These are phyloP conservation scores for Eupithecia insigniata DNA, from an alignment of 2,888 invertebrate species.

Conservation along the genomic window DNA sequence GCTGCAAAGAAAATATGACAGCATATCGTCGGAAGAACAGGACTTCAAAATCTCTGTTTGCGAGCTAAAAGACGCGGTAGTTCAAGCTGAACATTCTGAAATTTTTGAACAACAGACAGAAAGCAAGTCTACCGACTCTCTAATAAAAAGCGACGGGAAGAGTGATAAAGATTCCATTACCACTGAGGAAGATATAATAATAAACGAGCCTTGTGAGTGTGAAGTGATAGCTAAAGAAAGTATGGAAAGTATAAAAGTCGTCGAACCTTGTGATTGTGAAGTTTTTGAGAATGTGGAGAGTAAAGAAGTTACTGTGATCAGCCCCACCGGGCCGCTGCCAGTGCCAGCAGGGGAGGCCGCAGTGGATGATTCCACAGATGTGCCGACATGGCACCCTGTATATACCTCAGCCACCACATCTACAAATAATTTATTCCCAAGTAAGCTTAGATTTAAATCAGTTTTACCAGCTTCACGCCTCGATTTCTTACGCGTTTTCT, in stretches of 20 bases:
- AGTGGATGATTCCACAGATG: conserved; percentile 40
- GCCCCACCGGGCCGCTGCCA: conserved; percentile 64
- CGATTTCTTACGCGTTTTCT: neutral
- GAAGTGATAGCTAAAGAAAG: neutral
- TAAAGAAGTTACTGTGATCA: conserved; percentile 28
- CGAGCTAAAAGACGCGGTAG: conserved; percentile 47
- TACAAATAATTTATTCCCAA: conserved; percentile 43
- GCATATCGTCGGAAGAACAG: conserved; percentile 47
- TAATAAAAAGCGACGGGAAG: conserved; percentile 13
- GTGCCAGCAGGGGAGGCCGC: conserved; percentile 67
- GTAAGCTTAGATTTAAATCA: conserved; percentile 43
- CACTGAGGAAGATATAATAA: neutral
- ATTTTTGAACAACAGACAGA: neutral
- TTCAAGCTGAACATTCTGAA: conserved; percentile 29
- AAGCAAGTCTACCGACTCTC: conserved; percentile 16
- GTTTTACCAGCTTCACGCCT: neutral
- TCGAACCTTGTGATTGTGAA: conserved; percentile 22
- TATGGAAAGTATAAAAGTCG: conserved; percentile 5
- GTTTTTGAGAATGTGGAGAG: conserved; percentile 22
- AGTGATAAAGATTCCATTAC: neutral
- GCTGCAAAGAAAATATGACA: conserved; percentile 53
- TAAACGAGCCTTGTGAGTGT: neutral
- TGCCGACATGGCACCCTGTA: conserved; percentile 46
- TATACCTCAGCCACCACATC: conserved; percentile 31
- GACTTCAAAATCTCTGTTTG: conserved; percentile 39